Base-by-base conservation (phyloP, 2,113 vertebrate species). In the Fregetta grallaria region DNA sequence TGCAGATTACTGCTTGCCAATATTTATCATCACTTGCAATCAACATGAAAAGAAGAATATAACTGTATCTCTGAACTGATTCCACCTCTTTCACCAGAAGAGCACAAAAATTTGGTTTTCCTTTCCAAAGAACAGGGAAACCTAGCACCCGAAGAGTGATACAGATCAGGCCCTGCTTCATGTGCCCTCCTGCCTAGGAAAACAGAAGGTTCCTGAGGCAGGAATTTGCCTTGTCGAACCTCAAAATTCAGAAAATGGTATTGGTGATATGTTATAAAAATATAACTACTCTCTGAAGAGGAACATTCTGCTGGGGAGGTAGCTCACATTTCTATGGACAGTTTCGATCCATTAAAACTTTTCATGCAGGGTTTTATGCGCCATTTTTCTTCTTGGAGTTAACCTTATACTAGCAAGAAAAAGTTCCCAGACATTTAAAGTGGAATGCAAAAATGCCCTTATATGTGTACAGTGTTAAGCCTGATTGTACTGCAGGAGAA, bases 121-220 rank as follows among this genome's bases (percentile, higher is more conserved):
- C 7, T 63, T 92, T 72, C 40, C n/a, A 49, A 62, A 52, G 8
- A 19, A 66, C 25, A 62, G 13, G 34, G 36, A 86, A 90, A 81
- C 6, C 6, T 62, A 58, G 16, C 25, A 78, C 30, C 20, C 22
- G 63, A 77, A 68, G 13, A 26, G 10, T 49, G 9, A 53, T 61
- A 15, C 27, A 76, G 11, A 22, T 44, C 23, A 81, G 16, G 6
- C 4, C 9, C 16, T 59, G 9, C n/a, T 85, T 74, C 20, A 36
- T 42, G 15, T 63, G 7, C 10, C 14, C 9, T 52, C 15, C 15
- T 36, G 38, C 26, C 11, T 68, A 58, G 10, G 17, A 36, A 78
- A 77, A 72, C 0, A 1, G 6, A 62, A 73, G 3, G 16, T 26
- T 53, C n/a, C 13, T 0, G 1, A 38, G 29, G 10, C 10, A 65